Conservation (phyloP, 2,113 vertebrate genomes). For the Phylloscopus trochiloides region DNA sequence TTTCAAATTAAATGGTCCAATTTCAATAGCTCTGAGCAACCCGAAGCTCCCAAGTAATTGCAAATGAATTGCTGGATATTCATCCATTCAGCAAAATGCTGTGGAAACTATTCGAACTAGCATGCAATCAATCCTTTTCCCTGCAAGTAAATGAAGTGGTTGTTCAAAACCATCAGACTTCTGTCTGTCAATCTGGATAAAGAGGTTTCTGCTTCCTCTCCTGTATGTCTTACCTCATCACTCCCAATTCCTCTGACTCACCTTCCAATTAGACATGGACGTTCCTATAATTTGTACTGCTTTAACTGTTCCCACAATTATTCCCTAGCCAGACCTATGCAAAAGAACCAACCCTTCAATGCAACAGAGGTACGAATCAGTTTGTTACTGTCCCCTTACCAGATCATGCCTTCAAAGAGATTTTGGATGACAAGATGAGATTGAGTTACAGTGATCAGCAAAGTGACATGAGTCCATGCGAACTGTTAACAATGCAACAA, state of each 20-base stretch:
- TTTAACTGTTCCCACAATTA: background rate
- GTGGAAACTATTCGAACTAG: background rate
- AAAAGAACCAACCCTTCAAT: background rate
- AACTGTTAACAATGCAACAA: constrained; percentile 93
- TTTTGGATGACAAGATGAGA: constrained; percentile 99
- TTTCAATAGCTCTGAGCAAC: background rate
- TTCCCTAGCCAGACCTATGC: background rate
- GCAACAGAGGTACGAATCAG: constrained; percentile 21
- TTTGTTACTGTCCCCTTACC: constrained; percentile 82
- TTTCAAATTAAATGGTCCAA: background rate
- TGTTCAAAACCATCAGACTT: background rate
- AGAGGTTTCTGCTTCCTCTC: background rate
- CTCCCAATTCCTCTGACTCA: rapidly evolving
- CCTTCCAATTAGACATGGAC: background rate
- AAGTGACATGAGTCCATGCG: constrained; percentile 99
- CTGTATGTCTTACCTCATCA: background rate
- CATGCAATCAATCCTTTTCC: background rate
- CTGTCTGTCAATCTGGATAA: background rate
- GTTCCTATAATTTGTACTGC: background rate
- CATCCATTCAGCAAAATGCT: background rate
- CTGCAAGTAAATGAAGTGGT: background rate
- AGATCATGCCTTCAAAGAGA: constrained; percentile 99
- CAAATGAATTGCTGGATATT: background rate
- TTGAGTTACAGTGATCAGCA: constrained; percentile 99
- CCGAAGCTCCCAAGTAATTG: background rate